Percentiles rank a stretch among this genome's conserved stretches.
Conservation (phyloP, 2,797 vertebrate species). For the Nannoperca obscura region DNA sequence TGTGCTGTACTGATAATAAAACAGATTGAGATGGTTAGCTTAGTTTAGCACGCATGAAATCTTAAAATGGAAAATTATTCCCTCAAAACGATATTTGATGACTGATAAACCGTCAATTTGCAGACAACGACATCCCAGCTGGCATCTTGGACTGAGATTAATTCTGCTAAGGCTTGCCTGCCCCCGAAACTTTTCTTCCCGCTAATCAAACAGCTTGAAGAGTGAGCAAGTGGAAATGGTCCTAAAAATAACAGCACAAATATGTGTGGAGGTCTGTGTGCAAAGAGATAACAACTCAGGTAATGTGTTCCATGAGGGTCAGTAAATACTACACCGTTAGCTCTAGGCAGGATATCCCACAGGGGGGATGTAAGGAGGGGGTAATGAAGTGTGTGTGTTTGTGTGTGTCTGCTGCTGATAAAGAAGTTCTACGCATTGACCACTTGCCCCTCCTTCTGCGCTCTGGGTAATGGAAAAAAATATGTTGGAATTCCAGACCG, state of each 20-base stretch:
- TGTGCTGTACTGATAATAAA: slow-evolving; percentile 4
- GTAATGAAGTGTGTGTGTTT: slow-evolving; percentile 47
- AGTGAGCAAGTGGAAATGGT: slow-evolving; percentile 68
- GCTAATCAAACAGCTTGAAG: slow-evolving; percentile 56
- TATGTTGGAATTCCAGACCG: slow-evolving; percentile 89
- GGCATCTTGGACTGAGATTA: slow-evolving; percentile 1
- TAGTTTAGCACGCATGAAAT: background rate
- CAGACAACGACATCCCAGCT: background rate
- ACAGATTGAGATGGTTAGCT: no score
- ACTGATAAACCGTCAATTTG: background rate
- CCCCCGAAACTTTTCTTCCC: slow-evolving; percentile 12
- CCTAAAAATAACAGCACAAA: slow-evolving; percentile 78
- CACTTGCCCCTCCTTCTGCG: slow-evolving; percentile 80
- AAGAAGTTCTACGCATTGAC: slow-evolving; percentile 57
- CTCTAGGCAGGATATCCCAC: slow-evolving; percentile 82
- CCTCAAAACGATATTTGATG: background rate
- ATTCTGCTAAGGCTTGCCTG: slow-evolving; percentile 11
- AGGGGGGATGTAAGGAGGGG: slow-evolving; percentile 65
- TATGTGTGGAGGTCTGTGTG: slow-evolving; percentile 64
- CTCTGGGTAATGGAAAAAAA: slow-evolving; percentile 91
- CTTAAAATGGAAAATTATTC: background rate
- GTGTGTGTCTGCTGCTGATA: slow-evolving; percentile 71
- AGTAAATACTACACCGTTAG: slow-evolving; percentile 83
- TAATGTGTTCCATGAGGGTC: slow-evolving; percentile 76
- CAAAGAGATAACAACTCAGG: slow-evolving; percentile 77